Evolutionary conservation across 2,888 invertebrate genomes (phyloP).

Genomic region (Pseudococcus viburni): DNA sequence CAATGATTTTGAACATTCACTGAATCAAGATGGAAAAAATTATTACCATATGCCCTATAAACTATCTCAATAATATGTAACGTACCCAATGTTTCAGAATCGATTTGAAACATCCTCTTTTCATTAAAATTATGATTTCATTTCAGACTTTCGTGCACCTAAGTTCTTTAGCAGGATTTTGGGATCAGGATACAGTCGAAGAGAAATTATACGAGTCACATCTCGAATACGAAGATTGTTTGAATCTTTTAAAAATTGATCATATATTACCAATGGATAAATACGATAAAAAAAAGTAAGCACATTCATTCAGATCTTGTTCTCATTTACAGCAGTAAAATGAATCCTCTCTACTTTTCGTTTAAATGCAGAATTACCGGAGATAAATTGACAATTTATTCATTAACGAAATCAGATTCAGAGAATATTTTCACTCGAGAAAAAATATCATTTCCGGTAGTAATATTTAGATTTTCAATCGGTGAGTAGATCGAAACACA

Average conservation of each 20-base stretch:
- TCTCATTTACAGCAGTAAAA: too few relatives aligned
- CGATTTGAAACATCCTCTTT: too few relatives aligned
- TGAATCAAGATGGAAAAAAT: too few relatives aligned
- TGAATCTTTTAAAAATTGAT: slow-evolving; percentile 10
- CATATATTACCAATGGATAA: not conserved
- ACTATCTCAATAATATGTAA: too few relatives aligned
- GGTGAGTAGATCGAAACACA: slow-evolving; percentile 15
- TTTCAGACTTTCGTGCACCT: slow-evolving; percentile 9
- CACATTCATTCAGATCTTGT: too few relatives aligned
- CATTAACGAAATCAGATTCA: slow-evolving; percentile 90
- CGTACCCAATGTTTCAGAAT: too few relatives aligned
- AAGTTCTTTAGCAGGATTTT: not conserved
- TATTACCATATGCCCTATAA: too few relatives aligned
- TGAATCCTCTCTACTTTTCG: too few relatives aligned
- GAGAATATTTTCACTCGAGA: slow-evolving; percentile 82
- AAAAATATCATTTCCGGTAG: slow-evolving; percentile 82
- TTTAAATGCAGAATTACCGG: not conserved
- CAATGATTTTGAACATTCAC: too few relatives aligned
- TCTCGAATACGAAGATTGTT: slow-evolving; percentile 14
- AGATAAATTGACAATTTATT: slow-evolving; percentile 74
- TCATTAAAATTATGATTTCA: too few relatives aligned
- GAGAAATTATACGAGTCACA: slow-evolving; percentile 13
- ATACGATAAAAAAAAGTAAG: not conserved
- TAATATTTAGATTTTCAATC: slow-evolving; percentile 88
- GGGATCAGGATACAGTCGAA: not conserved